Base-by-base conservation (phyloP, 2,888 invertebrate species). In the Lysandra coridon region DNA sequence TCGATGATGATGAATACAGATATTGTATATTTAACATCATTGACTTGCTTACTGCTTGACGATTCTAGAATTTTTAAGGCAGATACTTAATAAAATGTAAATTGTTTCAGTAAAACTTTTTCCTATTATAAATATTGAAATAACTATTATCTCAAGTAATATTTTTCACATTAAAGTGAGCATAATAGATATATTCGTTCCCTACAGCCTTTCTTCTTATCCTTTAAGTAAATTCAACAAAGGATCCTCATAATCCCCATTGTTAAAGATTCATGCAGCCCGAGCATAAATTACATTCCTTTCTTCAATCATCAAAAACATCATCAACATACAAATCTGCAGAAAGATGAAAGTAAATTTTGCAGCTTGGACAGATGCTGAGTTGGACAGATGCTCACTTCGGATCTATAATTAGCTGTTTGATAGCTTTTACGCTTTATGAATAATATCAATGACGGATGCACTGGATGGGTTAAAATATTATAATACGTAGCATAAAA, bases 191-290 rank as follows among this genome's bases (percentile, higher is more conserved):
- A 37, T 37, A 69, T 69, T 69, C 33, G 33, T 37, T 69, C 69
- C 64, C 69, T 69, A 30, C 64, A 30, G 64, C 33, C 64, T 69
- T 69, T 37, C 17, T 69, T 69, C 69, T 74, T 74, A 44, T 74
- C 44, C 74, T 74, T 40, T n/a, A 44, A 12, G 74, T 40, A 73
- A 37, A 44, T 74, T n/a, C 74, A 74, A 74, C 74, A 74, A 74
- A 74, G 74, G 74, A 74, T 37, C 23, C 74, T 69, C 69, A 33
- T 69, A 69, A 44, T 74, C 74, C 40, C 74, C 74, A 74, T 74
- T 74, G 74, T 74, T 74, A 74, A 23, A 74, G 14, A 69, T 69
- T 69, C 69, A 69, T 69, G 69, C 33, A 69, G 37, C 33, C 12
- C 69, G 69, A 37, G 69, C 69, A 69, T 69, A 69, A 69, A 69